Percentiles rank a stretch among this genome's conserved stretches.
phyloP scores from a whole-genome alignment of 2,113 vertebrate genomes.

The Muntiacus reevesi region DNA sequence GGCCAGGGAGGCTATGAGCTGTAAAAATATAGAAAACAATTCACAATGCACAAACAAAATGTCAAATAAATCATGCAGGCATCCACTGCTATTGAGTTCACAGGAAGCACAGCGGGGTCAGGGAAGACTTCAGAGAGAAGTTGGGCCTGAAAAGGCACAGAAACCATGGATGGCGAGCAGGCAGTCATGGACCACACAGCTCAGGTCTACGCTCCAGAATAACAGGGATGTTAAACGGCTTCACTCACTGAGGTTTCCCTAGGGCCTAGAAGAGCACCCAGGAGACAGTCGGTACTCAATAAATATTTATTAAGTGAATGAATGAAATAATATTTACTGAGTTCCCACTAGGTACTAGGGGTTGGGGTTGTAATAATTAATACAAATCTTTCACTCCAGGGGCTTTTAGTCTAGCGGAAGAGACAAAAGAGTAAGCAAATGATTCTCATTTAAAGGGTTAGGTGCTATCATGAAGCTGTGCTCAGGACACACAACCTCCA shows the following conservation, averaged over 20 bases:
- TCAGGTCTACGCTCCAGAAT: fast-evolving
- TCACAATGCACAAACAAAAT: neutral
- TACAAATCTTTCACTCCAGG: neutral
- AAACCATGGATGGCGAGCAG: neutral
- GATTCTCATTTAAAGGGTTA: neutral
- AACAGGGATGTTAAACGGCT: neutral
- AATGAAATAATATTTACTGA: neutral
- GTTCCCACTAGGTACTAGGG: neutral
- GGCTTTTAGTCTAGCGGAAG: neutral
- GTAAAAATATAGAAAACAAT: neutral
- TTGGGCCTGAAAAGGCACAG: neutral
- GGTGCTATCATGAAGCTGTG: neutral
- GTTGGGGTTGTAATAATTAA: neutral
- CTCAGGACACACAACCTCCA: neutral
- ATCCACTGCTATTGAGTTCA: neutral
- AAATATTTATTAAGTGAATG: neutral
- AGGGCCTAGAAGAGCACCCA: neutral
- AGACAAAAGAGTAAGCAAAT: neutral
- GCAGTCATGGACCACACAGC: neutral
- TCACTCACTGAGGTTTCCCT: neutral
- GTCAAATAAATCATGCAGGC: neutral
- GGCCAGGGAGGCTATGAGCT: neutral
- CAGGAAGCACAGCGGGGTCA: neutral
- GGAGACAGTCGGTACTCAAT: neutral
- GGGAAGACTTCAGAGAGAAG: neutral